Evolutionary conservation across 2,797 vertebrate species (phyloP).

Genomic region (Tokudaia tokunoshimensis): DNA sequence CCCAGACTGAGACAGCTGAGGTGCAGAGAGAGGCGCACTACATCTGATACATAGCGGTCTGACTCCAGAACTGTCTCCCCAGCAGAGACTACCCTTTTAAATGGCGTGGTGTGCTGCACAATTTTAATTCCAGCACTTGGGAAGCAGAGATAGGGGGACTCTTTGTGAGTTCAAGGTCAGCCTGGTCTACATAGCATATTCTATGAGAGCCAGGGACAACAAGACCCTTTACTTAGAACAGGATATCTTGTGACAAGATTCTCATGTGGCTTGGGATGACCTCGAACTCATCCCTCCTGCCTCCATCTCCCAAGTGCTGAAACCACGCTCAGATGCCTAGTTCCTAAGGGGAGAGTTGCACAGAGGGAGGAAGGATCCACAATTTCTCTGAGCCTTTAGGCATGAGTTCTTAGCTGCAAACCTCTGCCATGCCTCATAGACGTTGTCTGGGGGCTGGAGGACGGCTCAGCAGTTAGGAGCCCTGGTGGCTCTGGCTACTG

Average conservation of each 20-base stretch:
- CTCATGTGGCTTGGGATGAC: background rate
- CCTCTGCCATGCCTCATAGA: background rate
- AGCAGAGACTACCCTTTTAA: background rate
- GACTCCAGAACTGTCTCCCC: background rate
- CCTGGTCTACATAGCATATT: background rate
- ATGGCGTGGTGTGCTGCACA: background rate
- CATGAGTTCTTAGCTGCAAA: conserved; percentile 2
- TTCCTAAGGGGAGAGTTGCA: background rate
- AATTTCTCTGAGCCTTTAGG: conserved; percentile 26
- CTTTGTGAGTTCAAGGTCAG: background rate
- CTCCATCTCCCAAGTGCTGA: background rate
- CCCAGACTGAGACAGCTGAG: background rate
- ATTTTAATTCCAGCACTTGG: background rate
- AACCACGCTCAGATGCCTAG: background rate
- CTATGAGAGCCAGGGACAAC: background rate
- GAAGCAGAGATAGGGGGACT: background rate
- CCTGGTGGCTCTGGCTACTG: background rate
- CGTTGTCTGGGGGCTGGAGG: background rate
- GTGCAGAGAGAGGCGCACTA: background rate
- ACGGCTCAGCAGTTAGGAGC: background rate
- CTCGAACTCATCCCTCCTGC: background rate
- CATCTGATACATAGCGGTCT: background rate
- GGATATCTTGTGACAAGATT: background rate
- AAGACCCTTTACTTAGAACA: background rate
- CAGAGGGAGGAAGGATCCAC: no score